Evolutionary conservation across 2,888 invertebrate genomes (phyloP), one percentile per base, ranked within the genome.

Genomic region (Gari tellinella): DNA sequence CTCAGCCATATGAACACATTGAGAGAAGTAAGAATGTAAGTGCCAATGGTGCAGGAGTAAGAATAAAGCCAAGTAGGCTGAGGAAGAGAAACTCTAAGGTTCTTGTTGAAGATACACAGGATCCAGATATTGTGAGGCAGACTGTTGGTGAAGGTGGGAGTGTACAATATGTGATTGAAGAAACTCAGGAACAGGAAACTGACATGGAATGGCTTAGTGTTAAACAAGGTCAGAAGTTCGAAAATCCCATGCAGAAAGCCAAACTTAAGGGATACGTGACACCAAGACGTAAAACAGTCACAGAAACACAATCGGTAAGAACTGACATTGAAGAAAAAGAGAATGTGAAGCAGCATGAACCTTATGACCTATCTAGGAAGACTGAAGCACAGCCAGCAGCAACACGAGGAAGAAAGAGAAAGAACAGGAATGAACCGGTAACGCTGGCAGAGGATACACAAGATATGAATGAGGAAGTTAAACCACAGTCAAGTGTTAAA

Each of bases 31-130:
- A 58, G 37, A 40, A 40, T 51, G 15, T 25, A 0, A 37, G 37
- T 60, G 19, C 21, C 21, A n/a, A n/a, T n/a, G 12, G 21, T 21
- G n/a, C 38, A 14, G 37, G 49, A 19, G 5, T 19, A 23, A 48
- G 31, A 17, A 31, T 15, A 12, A n/a, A 15, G n/a, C 14, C 14
- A 14, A n/a, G 21, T 10, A 55, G 10, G 19, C 40, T n/a, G 19
- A 45, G 26, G 19, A 31, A 38, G 5, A 61, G 23, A 17, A 41
- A 10, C 17, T 0, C 49, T 37, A 57, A 49, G 57, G 55, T 75
- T 45, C 41, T 67, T 26, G 70, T 60, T 40, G 67, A 75, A 56
- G 75, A 76, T 2, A 72, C 72, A 0, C 68, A 70, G 38, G 37
- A 61, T 12, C 49, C 49, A 21, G 61, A 61, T 19, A 3, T 46